Evolutionary conservation across 2,113 vertebrate genomes (phyloP), one percentile per base, ranked within the genome.

Genomic region (Alosa alosa): DNA sequence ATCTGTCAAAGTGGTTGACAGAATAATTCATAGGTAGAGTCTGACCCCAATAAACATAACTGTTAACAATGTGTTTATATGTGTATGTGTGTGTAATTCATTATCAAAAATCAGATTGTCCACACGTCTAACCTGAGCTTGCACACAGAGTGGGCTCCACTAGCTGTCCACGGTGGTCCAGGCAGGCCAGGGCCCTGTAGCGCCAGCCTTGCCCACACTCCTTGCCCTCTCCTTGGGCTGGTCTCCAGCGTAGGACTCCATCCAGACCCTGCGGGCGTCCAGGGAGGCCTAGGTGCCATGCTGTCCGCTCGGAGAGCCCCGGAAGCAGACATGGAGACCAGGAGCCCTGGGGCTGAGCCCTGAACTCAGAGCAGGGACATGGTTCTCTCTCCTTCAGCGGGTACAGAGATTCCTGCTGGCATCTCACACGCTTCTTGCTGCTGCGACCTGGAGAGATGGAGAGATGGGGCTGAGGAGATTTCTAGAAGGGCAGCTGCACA

Each of bases 361-460:
- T 95, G n/a, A 94, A 89, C 78, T 93, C 90, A 96, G 94, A 25
- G 88, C 64, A 87, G 91, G 91, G 20, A 91, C 91, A 81, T 92
- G 91, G 0, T 85, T 93, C 57, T 93, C 92, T 20, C 89, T 91
- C 84, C 92, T 88, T 41, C 88, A 96, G 93, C 84, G 96, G 96
- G 90, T 96, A 95, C 44, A 95, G 44, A 72, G 94, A 91, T 0
- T 92, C 83, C 83, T 96, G 92, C 81, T 96, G 96, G 89, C 97
- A 97, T 86, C 93, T 96, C 88, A 95, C 95, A 86, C 94, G 95
- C 92, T 96, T 97, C 85, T 95, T 97, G 94, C 96, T 97, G 94
- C 96, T 97, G 92, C 96, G 94, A 90, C 89, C 93, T 96, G 82
- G 64, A 64, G 25, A 82, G 13, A 87, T 46, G 4, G 49, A 57